Evolutionary conservation across 2,888 invertebrate species (phyloP), one percentile per base, ranked within the genome.

Genomic region (Schizaphis graminum): DNA sequence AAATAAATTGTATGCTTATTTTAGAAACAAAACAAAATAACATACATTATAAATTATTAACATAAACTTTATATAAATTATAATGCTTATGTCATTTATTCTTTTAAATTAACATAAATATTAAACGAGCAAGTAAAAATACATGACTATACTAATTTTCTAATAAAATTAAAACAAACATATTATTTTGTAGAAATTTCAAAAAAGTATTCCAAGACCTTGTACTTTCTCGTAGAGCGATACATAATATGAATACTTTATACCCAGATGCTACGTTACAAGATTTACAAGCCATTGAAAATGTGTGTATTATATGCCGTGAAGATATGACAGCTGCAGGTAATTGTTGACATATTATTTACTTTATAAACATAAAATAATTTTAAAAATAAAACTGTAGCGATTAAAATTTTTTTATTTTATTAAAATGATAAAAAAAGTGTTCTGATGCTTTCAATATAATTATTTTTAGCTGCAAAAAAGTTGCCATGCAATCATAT

Each of bases 401-500:
- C n/a, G n/a, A 16, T 3, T 67, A 49, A n/a, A n/a, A 5, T 24
- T 24, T 24, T 24, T 67, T n/a, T 21, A 35, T 77, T 77, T 21
- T 77, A 77, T 77, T 8, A 35, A 77, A 77, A 77, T 77, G 4
- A 90, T 67, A 44, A 86, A 1, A 61, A 3, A 67, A 86, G n/a
- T 87, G 10, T 35, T 26, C 1, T 35, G 7, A 91, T 57, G 61
- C 89, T 87, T 90, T 84, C n/a, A 53, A 24, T 3, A 85, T 85
- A 21, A 7, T 85, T 44, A 41, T 89, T 95, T 95, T 49, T 97
- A 95, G 97, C 97, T 91, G 98, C 99, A 85, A 99, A 99, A 96
- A 99, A 99, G 96, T 96, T 99, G 95, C 99, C 99, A 0, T 99
- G 99, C 96, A 99, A 99, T 96, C 99, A 99, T 96, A 99, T 99